Conservation (phyloP, 2,888 invertebrate genomes). For the Lamellibrachia satsuma region DNA sequence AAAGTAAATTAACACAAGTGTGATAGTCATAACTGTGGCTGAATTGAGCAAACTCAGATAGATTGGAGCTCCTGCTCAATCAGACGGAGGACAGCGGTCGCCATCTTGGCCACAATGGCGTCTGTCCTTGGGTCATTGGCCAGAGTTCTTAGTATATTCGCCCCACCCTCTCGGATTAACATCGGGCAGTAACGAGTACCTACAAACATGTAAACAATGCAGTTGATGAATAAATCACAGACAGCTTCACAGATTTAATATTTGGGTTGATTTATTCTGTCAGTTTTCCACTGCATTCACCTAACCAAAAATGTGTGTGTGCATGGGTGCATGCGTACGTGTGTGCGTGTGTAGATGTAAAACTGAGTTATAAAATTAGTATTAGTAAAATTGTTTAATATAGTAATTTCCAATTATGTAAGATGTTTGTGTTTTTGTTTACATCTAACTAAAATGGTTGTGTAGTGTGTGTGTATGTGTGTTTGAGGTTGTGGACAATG, state of each 20-base stretch:
- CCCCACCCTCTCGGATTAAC: constrained; percentile 73
- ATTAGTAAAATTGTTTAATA: too few species aligned
- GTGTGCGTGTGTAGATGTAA: neutral
- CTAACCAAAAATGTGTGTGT: neutral
- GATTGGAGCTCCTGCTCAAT: neutral
- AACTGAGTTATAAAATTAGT: neutral
- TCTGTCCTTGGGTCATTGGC: constrained; percentile 14
- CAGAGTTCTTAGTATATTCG: constrained; percentile 66
- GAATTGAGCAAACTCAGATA: neutral
- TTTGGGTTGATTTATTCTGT: neutral
- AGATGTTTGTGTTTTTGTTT: too few species aligned
- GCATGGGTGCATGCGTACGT: neutral
- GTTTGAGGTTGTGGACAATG: neutral
- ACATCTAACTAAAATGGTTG: too few species aligned
- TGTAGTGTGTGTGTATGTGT: too few species aligned
- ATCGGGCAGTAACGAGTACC: constrained; percentile 76
- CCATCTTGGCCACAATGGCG: constrained; percentile 19
- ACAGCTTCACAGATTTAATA: neutral
- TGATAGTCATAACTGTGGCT: neutral
- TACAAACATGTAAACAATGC: constrained; percentile 59
- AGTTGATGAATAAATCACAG: neutral
- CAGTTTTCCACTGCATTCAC: neutral
- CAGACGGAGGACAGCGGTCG: neutral
- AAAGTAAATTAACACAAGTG: neutral
- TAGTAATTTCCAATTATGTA: too few species aligned